Base-by-base conservation (phyloP, 1,140 invertebrate genomes). In the Samia ricini region DNA sequence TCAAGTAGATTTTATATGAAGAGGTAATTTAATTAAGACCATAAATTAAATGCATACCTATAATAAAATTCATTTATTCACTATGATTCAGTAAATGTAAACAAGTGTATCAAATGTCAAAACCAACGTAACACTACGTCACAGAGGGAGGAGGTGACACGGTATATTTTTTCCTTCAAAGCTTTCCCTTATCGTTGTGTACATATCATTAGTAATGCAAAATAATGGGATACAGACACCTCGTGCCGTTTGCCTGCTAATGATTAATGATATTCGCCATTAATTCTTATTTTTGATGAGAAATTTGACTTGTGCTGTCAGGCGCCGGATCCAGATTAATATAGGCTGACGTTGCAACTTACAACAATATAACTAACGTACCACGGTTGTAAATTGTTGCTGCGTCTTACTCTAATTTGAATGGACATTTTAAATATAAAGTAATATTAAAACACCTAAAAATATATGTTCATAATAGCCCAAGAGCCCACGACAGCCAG, bases 251-350 rank as follows among this genome's bases (percentile, higher is more conserved):
- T 88, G 85, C 85, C 64, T 76, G 84, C 74, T 76, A 80, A 88
- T 90, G 85, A 89, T 90, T 90, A 89, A 89, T 90, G 88, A 77
- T 76, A 74, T 77, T 83, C 77, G 70, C 78, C 88, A 90, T 90
- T 90, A 90, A 90, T 90, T 90, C 88, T 88, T 89, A 90, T 90
- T 90, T 90, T 88, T 90, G 88, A 90, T 88, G 88, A 90, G 88
- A 90, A 88, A 88, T 89, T 90, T 87, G 86, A 88, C 88, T 89
- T 88, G 76, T 76, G 83, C 85, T 87, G 88, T 90, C 88, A 90
- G 81, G 66, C 76, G 83, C 82, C 82, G 82, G 85, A 86, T 82
- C 81, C 79, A 89, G 88, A 90, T 90, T 90, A 85, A 90, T 88
- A 89, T 78, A 77, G 74, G 84, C 85, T 89, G 88, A 90, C 88